Evolutionary conservation across 2,113 vertebrate genomes (phyloP), one percentile per base, ranked within the genome.

Genomic region (Serilophus lunatus): DNA sequence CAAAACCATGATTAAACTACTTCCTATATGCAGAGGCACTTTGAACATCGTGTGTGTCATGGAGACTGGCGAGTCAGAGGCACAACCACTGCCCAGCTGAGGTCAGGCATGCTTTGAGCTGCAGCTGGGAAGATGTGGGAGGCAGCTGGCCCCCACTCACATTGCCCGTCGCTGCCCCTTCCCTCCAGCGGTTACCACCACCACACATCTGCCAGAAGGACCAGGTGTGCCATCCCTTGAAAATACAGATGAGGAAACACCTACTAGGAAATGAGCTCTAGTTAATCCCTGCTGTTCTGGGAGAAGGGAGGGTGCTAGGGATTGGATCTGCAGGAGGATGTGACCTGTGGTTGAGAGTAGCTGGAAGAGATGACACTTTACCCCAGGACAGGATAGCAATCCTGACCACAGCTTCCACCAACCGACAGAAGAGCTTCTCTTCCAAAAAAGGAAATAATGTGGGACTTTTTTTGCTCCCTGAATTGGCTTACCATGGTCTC

Each of bases 391-490:
- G 88, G 92, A 88, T 11, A 94, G 88, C 68, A 88, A 68, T 92
- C 76, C 76, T 90, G 47, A 95, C 80, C 76, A 74, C 79, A 88
- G 72, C 19, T 90, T 81, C 64, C 69, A 87, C 60, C 20, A 16
- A 78, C 31, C 0, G 5, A 56, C 53, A 83, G 72, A 83, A 86
- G 70, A 86, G 63, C 38, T 90, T 26, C 60, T 96, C 56, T 96
- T 94, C 91, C 86, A 81, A 96, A 96, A 86, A 95, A 92, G 83
- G 91, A 88, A 91, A 81, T 36, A 71, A 88, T 56, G 0, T 78
- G 33, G 64, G 68, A 42, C 14, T 31, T 79, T 64, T 75, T 66
- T 74, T 68, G 42, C 64, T 84, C 86, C 49, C 56, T 70, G 51
- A 78, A 74, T n/a, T 70, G 85, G 33, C 50, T 90, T 92, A 59